A percentile compares a stretch with the other conserved stretches of the same genome.
Conservation (phyloP, 2,797 vertebrate species). For the Halcyon smyrnensis region DNA sequence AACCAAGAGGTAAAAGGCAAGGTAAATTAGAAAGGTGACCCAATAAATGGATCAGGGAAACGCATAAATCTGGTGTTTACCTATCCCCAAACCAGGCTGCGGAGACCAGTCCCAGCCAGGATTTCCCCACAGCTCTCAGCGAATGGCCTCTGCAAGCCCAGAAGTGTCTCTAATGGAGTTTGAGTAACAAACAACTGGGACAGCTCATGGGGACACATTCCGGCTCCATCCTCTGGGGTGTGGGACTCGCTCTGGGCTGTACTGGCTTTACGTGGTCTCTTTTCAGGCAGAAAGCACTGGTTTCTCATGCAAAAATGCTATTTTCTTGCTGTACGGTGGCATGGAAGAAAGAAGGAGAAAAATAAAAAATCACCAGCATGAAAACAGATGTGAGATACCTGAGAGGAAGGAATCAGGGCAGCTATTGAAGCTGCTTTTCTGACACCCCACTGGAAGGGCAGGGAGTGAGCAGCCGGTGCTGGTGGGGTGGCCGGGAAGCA, state of each 20-base stretch:
- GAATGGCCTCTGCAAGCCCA: rapidly evolving
- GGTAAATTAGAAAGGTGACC: not conserved
- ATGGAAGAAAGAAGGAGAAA: not conserved
- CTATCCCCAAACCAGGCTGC: not conserved
- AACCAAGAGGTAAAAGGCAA: not conserved
- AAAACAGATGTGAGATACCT: not conserved
- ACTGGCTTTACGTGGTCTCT: not conserved
- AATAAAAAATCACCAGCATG: not conserved
- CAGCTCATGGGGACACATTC: not conserved
- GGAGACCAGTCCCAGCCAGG: not conserved
- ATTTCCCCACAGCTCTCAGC: not conserved
- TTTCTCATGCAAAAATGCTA: not conserved
- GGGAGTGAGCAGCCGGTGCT: not conserved
- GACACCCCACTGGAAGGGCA: not conserved
- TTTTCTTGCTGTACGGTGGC: not conserved
- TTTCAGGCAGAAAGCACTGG: not conserved
- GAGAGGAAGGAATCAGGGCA: not conserved
- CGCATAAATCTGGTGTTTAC: not conserved
- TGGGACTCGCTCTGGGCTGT: not conserved
- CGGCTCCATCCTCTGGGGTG: not conserved
- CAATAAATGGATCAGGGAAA: not conserved
- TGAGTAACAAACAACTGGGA: not conserved
- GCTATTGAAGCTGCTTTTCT: not conserved
- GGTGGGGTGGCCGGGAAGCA: not conserved
- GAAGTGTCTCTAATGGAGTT: not conserved